A percentile compares a stretch with the other conserved stretches of the same genome.
These are phyloP conservation scores for Tiaroga cobitis DNA, from an alignment of 2,797 vertebrate genomes.

Conservation along the genomic window DNA sequence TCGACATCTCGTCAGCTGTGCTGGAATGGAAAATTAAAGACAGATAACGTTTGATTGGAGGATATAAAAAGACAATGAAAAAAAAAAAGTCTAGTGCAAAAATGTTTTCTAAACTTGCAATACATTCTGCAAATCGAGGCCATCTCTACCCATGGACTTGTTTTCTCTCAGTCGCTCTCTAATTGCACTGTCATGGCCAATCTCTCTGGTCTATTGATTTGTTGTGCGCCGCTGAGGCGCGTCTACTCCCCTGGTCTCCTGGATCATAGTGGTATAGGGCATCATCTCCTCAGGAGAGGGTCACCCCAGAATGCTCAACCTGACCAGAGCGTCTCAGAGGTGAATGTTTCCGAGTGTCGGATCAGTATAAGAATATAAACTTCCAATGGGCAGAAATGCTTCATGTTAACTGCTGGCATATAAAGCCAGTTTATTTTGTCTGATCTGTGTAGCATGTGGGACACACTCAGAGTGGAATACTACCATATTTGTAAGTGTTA, in stretches of 20 bases:
- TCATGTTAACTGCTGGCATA: slow-evolving; percentile 10
- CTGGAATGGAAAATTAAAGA: slow-evolving; percentile 29
- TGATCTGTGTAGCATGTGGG: slow-evolving; percentile 11
- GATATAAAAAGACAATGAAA: slow-evolving; percentile 5
- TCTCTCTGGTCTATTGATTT: slow-evolving; percentile 49
- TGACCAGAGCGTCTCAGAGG: neutral
- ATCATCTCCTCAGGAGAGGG: slow-evolving; percentile 15
- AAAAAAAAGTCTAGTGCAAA: neutral
- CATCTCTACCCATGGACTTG: neutral
- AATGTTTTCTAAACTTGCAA: slow-evolving; percentile 23
- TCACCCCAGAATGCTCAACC: slow-evolving; percentile 33
- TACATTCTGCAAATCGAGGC: neutral
- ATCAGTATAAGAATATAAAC: neutral
- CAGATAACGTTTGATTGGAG: neutral
- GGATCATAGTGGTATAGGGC: slow-evolving; percentile 15
- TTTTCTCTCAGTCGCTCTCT: slow-evolving; percentile 42
- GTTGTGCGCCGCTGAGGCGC: slow-evolving; percentile 30
- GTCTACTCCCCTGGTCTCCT: neutral
- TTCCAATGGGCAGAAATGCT: neutral
- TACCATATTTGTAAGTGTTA: slow-evolving; percentile 51
- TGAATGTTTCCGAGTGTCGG: neutral
- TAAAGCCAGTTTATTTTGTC: slow-evolving; percentile 33
- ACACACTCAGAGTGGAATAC: slow-evolving; percentile 28
- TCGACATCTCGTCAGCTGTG: slow-evolving; percentile 33
- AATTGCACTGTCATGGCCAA: slow-evolving; percentile 47